Percentiles rank a stretch among this genome's conserved stretches.
Evolutionary conservation across 2,113 vertebrate species (phyloP).

Genomic region (Psammodynastes pulverulentus): DNA sequence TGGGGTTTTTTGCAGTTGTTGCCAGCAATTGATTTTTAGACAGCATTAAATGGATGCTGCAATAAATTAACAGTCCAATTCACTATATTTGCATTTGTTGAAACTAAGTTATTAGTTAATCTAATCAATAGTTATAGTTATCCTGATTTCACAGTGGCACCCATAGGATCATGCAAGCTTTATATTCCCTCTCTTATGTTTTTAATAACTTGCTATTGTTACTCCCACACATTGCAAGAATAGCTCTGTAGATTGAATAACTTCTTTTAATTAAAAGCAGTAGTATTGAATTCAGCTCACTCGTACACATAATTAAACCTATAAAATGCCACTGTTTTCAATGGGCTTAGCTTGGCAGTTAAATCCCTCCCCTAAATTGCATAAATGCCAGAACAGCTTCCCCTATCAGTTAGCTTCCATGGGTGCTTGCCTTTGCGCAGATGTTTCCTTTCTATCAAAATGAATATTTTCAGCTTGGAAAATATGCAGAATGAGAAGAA

Average conservation of each 20-base stretch:
- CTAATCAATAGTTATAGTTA: conserved; percentile 58
- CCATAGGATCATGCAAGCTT: conserved; percentile 33
- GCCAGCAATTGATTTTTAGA: conserved; percentile 8
- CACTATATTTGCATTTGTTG: conserved; percentile 13
- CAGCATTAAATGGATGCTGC: neutral
- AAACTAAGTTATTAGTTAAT: conserved; percentile 44
- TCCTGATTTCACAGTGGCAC: conserved; percentile 43
- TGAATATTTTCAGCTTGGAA: neutral
- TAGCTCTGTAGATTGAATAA: neutral
- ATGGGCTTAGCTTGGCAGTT: conserved; percentile 9
- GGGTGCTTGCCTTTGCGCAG: neutral
- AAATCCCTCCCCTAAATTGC: neutral
- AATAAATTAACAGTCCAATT: conserved; percentile 21
- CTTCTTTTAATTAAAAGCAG: conserved; percentile 53
- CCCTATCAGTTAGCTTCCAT: neutral
- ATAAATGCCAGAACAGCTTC: neutral
- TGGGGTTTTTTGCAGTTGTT: neutral
- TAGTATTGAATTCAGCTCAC: neutral
- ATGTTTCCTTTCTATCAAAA: neutral
- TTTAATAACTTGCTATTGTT: conserved; percentile 45
- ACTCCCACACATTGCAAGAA: neutral
- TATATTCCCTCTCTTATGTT: conserved; percentile 29
- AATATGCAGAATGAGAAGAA: neutral
- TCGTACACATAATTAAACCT: conserved; percentile 1
- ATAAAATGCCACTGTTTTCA: neutral